phyloP scores from a whole-genome alignment of 2,888 invertebrate species.

The Thereva nobilitata region DNA sequence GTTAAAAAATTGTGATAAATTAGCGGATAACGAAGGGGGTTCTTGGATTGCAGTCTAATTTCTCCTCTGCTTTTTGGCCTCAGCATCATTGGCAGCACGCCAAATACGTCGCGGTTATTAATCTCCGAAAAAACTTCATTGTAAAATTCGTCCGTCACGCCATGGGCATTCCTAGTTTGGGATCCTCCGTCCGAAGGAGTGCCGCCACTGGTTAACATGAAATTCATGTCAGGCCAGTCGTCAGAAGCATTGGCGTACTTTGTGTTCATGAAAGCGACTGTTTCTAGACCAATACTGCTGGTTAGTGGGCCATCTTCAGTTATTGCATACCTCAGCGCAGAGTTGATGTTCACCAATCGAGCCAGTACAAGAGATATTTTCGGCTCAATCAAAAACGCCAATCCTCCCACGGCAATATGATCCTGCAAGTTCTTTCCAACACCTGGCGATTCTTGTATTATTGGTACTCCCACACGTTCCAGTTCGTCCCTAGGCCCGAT shows the following conservation, averaged over 20 bases:
- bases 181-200: slow-evolving; percentile 84
- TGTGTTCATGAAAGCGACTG: slow-evolving; percentile 84
- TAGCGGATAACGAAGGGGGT: slow-evolving; percentile 80
- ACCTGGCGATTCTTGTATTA: slow-evolving; percentile 77
- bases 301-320: slow-evolving; percentile 87
- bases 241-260: slow-evolving; percentile 85
- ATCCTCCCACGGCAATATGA: slow-evolving; percentile 85
- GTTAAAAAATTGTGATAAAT: slow-evolving; percentile 91
- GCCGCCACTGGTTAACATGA: slow-evolving; percentile 84
- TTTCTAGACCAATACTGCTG: slow-evolving; percentile 84
- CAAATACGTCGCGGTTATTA: slow-evolving; percentile 75
- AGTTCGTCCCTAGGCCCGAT: slow-evolving; percentile 79
- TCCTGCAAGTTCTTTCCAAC: slow-evolving; percentile 88
- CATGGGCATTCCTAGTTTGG: slow-evolving; percentile 76
- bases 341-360: slow-evolving; percentile 80
- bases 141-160: slow-evolving; percentile 80
- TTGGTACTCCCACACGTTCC: slow-evolving; percentile 69
- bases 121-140: slow-evolving; percentile 74
- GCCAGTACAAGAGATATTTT: slow-evolving; percentile 80
- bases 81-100: slow-evolving; percentile 86
- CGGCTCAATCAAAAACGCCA: slow-evolving; percentile 79
- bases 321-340: slow-evolving; percentile 80
- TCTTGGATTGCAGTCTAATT: slow-evolving; percentile 70
- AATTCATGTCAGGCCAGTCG: slow-evolving; percentile 91
- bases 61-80: slow-evolving; percentile 84